Evolutionary conservation across 2,888 invertebrate species (phyloP).

Genomic region (Timema podura): DNA sequence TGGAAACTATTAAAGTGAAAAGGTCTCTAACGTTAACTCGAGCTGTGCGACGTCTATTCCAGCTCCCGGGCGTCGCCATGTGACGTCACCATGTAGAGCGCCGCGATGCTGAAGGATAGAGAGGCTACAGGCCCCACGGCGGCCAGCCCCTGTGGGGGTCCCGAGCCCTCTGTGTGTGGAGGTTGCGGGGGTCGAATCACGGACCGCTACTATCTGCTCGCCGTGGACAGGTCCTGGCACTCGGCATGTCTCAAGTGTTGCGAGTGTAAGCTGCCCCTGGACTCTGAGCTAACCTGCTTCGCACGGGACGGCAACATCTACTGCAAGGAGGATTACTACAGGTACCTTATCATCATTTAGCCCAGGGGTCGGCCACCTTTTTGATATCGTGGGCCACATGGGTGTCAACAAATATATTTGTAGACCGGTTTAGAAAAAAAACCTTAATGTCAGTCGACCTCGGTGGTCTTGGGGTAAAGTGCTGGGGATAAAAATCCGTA

Average conservation of each 20-base stretch:
- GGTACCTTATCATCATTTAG: conserved; percentile 51
- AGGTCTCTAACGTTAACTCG: too few species aligned
- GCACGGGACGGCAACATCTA: conserved; percentile 85
- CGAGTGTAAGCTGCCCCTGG: conserved; percentile 78
- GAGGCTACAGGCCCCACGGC: conserved; percentile 40
- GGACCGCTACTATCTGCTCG: conserved; percentile 69
- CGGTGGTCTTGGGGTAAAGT: too few species aligned
- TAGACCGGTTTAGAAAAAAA: too few species aligned
- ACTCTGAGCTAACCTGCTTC: conserved; percentile 84
- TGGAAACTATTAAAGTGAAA: too few species aligned
- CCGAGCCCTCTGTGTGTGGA: conserved; percentile 51
- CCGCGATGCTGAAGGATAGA: conserved; percentile 30
- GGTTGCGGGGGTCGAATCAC: conserved; percentile 59
- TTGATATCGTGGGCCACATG: too few species aligned
- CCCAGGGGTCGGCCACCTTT: too few species aligned
- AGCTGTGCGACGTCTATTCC: too few species aligned
- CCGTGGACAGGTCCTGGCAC: conserved; percentile 89
- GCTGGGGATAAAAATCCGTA: too few species aligned
- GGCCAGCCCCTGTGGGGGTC: conserved; percentile 33
- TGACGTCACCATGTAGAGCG: background rate
- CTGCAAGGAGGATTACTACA: conserved; percentile 92
- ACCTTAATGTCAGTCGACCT: too few species aligned
- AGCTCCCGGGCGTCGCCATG: too few species aligned
- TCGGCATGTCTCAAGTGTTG: conserved; percentile 78
- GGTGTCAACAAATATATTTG: too few species aligned